Evolutionary conservation across 2,113 vertebrate genomes (phyloP).

Genomic region (Telmatochromis brichardi): DNA sequence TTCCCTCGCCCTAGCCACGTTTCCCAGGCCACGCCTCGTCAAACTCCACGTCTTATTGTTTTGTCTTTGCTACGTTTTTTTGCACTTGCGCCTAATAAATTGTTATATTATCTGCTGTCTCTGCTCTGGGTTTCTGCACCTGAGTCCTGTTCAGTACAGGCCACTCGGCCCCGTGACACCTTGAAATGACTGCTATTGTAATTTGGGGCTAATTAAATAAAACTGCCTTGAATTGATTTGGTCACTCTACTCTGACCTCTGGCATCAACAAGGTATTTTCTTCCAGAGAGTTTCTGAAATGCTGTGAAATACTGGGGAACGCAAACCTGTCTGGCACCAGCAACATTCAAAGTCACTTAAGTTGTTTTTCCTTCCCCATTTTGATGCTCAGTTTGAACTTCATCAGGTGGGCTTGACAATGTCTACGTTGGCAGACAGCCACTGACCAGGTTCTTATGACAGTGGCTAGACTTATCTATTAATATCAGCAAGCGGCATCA

Average conservation of each 20-base stretch:
- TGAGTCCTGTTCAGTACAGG: no score
- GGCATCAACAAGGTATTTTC: not conserved
- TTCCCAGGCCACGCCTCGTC: no score
- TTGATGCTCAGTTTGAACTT: not conserved
- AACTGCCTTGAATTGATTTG: not conserved
- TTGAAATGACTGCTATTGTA: not conserved
- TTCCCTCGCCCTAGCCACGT: no score
- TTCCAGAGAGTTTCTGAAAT: not conserved
- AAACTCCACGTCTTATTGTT: no score
- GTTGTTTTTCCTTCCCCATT: not conserved
- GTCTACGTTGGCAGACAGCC: not conserved
- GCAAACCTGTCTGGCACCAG: not conserved
- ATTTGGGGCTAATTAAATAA: not conserved
- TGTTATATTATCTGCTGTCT: no score
- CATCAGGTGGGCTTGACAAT: not conserved
- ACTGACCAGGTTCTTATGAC: not conserved
- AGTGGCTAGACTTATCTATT: not conserved
- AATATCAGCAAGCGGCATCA: not conserved
- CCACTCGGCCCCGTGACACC: no score
- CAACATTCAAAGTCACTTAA: not conserved
- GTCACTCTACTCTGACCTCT: not conserved
- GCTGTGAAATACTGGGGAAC: not conserved
- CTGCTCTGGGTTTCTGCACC: no score
- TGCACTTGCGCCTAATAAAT: accelerated
- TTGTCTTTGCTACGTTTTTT: no score